Conservation (phyloP, 2,888 invertebrate species). For the Caenorhabditis sulstoni region DNA sequence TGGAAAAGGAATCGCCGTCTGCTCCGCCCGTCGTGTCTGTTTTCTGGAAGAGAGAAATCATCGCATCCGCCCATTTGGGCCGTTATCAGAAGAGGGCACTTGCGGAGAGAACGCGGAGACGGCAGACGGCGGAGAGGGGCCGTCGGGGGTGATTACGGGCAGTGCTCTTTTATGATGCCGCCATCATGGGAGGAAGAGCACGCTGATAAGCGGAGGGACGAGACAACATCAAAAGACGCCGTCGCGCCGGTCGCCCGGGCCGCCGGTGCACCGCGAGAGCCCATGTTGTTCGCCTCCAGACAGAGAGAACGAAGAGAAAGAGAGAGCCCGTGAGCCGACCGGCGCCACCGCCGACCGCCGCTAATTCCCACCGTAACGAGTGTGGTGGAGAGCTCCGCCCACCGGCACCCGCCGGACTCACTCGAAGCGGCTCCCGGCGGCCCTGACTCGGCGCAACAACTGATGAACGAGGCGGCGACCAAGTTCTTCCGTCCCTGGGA, state of each 20-base stretch:
- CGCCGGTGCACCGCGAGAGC: slow-evolving; percentile 24
- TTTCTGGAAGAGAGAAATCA: no score
- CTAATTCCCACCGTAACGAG: slow-evolving; percentile 49
- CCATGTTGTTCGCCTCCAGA: slow-evolving; percentile 11
- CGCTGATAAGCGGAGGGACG: slow-evolving; percentile 23
- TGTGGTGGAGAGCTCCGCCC: slow-evolving; percentile 40
- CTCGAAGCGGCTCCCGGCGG: slow-evolving; percentile 3
- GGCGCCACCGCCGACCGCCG: slow-evolving; percentile 30
- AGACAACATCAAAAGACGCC: slow-evolving; percentile 46
- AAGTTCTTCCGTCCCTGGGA: slow-evolving; percentile 57
- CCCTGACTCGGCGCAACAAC: background rate
- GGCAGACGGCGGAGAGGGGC: background rate
- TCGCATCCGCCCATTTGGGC: background rate
- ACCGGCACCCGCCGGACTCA: slow-evolving; percentile 26
- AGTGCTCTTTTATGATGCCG: slow-evolving; percentile 56
- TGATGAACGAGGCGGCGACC: slow-evolving; percentile 18
- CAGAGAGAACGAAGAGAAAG: background rate
- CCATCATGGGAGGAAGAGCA: slow-evolving; percentile 11
- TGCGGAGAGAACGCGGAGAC: slow-evolving; percentile 7
- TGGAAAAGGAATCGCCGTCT: background rate
- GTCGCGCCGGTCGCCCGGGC: slow-evolving; percentile 24
- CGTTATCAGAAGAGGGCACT: slow-evolving; percentile 23
- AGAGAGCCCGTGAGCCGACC: slow-evolving; percentile 16
- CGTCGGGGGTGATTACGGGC: slow-evolving; percentile 32
- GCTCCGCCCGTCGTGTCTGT: slow-evolving; percentile 14